Evolutionary conservation across 2,113 vertebrate species (phyloP), one percentile per base, ranked within the genome.

Genomic region (Clarias magur): DNA sequence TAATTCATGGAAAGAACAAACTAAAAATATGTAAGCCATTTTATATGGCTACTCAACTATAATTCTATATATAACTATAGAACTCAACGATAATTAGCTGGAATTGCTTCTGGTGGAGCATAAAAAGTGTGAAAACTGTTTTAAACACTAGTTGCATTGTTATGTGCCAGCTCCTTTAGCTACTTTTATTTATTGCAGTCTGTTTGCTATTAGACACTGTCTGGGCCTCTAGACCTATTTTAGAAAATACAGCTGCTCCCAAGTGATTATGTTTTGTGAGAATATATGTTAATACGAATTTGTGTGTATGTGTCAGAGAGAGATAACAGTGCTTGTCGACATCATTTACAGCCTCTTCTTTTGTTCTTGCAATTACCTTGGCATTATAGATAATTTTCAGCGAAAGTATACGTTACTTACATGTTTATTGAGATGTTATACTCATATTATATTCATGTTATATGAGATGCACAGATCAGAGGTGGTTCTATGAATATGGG

Each of bases 151-250:
- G 87, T 85, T 56, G 79, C 85, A 86, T 72, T 84, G 56, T 70
- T 78, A 88, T 83, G 88, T 54, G 79, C 54, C 53, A 75, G 60
- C 57, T 88, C 56, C 12, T 56, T 91, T 85, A 90, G 89, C 87
- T 90, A 87, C 82, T 78, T 92, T 90, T 88, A 85, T 92, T 92
- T 93, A 92, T 38, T 54, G 42, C 62, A 76, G 83, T 86, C 86
- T 91, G 91, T 92, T 92, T 92, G 89, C 88, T 91, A 91, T 93
- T 91, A 90, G 92, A 92, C 90, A 25, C 59, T 81, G 88, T 84
- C 86, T 90, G 84, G 85, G 80, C 38, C 34, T 75, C 78, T 91
- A 84, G 84, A 70, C 42, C 30, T 83, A 73, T 73, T 91, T 87
- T 80, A 89, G 81, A 19, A 17, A 12, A 57, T 88, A 88, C 91